Evolutionary conservation across 2,888 invertebrate genomes (phyloP), one percentile per base, ranked within the genome.

Genomic region (Drosophila melanocephala): DNA sequence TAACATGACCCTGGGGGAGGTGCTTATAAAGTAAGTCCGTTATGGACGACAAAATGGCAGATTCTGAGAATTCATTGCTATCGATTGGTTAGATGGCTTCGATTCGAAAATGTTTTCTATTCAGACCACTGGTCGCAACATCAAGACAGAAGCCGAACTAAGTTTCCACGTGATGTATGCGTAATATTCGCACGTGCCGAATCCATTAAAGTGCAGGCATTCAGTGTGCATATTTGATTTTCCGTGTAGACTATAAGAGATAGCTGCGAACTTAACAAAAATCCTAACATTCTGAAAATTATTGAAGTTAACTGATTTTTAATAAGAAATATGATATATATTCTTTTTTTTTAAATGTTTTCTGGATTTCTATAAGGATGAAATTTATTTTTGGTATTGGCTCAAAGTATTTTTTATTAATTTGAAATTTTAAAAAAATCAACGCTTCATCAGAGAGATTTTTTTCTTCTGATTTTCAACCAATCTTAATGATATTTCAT

Each of bases 171-270:
- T 64, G 75, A 47, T 50, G 63, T 75, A 70, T 70, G 50, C 71
- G 52, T 60, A 64, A 70, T 61, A 77, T 70, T 63, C 26, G 70
- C 71, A 79, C 75, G 71, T 79, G 66, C 51, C 60, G 35, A 66
- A 57, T 51, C 35, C 63, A 50, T 63, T 35, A 32, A 66, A 79
- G 60, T 50, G 55, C 39, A 55, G 30, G 12, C 56, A 44, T 79
- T 70, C 28, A 57, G 5, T 51, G n/a, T 10, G n/a, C 16, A 57
- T 66, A 75, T 79, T 77, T 77, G 60, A 77, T 47, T 51, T 55
- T 30, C 35, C 47, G 0, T 57, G 44, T 60, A 22, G 28, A 32
- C 64, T 14, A 44, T 47, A 22, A 14, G 22, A 47, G 22, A 47
- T 47, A 47, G 47, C 22, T 47, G 14, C 14, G 22, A 22, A 0